Evolutionary conservation across 1,140 invertebrate species (phyloP).

Genomic region (Drosophila busckii): DNA sequence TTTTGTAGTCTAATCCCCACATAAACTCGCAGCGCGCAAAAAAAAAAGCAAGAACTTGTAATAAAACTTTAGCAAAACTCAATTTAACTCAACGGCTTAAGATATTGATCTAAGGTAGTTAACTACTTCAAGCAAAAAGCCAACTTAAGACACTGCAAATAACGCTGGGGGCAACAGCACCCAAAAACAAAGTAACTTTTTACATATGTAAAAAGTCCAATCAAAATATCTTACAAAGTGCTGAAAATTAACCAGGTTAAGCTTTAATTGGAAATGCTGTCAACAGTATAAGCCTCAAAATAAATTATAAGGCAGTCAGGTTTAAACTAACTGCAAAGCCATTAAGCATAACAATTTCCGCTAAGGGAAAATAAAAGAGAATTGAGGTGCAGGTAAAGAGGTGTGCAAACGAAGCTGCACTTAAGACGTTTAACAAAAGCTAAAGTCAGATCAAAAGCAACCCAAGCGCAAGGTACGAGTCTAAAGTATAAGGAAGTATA

Average conservation of each 20-base stretch:
- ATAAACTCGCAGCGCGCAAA: slow-evolving; percentile 10
- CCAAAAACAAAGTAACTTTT: slow-evolving; percentile 2
- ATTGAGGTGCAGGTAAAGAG: slow-evolving; percentile 23
- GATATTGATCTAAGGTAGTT: slow-evolving; percentile 34
- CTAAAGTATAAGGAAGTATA: no score
- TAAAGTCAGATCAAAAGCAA: slow-evolving; percentile 30
- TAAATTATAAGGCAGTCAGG: slow-evolving; percentile 42
- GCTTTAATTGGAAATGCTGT: slow-evolving; percentile 18
- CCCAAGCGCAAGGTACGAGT: not conserved
- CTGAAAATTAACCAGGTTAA: slow-evolving; percentile 11
- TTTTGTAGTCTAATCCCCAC: slow-evolving; percentile 12
- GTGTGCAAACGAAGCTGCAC: slow-evolving; percentile 53
- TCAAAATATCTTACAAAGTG: slow-evolving; percentile 2
- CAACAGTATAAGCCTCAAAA: slow-evolving; percentile 5
- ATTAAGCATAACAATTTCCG: slow-evolving; percentile 66
- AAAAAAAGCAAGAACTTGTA: slow-evolving; percentile 19
- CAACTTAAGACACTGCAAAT: slow-evolving; percentile 20
- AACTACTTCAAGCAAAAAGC: slow-evolving; percentile 26
- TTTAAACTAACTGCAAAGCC: slow-evolving; percentile 39
- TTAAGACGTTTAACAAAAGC: slow-evolving; percentile 57
- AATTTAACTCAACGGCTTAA: slow-evolving; percentile 41
- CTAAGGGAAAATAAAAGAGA: slow-evolving; percentile 24
- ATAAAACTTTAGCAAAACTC: slow-evolving; percentile 43
- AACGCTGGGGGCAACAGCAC: no score
- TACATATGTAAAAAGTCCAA: slow-evolving; percentile 16